Base-by-base conservation (phyloP, 2,888 invertebrate species). In the Labia minor region DNA sequence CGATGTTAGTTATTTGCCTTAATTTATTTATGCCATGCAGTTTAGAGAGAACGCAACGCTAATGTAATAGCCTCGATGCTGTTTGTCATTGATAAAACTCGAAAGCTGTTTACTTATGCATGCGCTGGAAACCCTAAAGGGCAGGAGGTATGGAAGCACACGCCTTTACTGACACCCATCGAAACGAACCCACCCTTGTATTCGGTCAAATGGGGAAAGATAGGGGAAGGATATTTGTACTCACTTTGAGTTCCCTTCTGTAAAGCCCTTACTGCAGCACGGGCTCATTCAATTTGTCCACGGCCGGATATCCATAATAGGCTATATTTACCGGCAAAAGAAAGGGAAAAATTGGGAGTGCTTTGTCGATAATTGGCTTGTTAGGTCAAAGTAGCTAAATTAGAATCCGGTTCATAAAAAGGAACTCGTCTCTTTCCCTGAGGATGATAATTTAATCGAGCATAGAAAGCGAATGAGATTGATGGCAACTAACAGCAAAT, bases 71-170 rank as follows among this genome's bases (percentile, higher is more conserved):
- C 49, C 3, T 16, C 49, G 49, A 49, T 49, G 49, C 49, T 49
- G 49, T 49, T 49, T 49, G 49, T 49, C 49, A 49, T 49, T 49
- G 49, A 49, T 49, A 49, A 49, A 49, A 49, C 49, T 49, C 49
- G 49, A 49, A 49, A 16, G n/a, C 49, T 49, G 49, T 49, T 49
- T 49, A 49, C 49, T 49, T 49, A 49, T 49, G 49, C 49, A 49
- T 49, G 49, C 49, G 49, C 49, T 14, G 2, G 49, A 49, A 49
- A 49, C 49, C 33, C 49, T 49, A 49, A 49, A 49, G 49, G 49
- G 49, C 49, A 49, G 26, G 26, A 26, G 26, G 26, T 8, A 26
- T n/a, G 33, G 33, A 14, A 49, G 16, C 16, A 49, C 49, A 49
- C 49, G 49, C 49, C 49, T 49, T 49, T 49, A 49, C 49, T 14